Base-by-base conservation (phyloP, 2,113 vertebrate species). In the Amphilophus citrinellus region DNA sequence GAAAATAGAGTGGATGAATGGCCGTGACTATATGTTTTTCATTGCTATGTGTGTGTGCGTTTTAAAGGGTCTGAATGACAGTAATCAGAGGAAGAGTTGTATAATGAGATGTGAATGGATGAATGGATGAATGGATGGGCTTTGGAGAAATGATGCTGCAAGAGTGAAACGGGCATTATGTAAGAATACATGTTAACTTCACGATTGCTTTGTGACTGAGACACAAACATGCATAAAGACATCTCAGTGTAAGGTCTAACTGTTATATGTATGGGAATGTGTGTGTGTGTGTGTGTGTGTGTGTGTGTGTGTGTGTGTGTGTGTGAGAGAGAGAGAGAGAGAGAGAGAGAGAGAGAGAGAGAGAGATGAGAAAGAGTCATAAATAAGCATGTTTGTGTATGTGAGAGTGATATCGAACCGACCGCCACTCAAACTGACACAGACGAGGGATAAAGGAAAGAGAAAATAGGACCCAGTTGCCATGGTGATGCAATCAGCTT, bases 401-500 rank as follows among this genome's bases (percentile, higher is more conserved):
- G 44, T 27, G 62, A 59, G 57, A 11, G 24, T 10, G 30, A 39
- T 20, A 83, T 94, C 91, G 91, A 94, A 91, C 58, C 56, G 75
- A 62, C 84, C 56, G 86, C 88, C 94, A 89, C 84, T 93, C 92
- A 91, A 86, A 86, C 56, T 32, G 37, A 84, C 60, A 58, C 57
- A 80, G 84, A 86, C 62, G 22, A 77, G 84, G 84, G 85, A 84
- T 44, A 68, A 80, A 86, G 66, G 73, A 61, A 79, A 57, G 81
- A 61, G 88, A 91, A 91, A 90, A 86, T 78, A 80, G 79, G 87
- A 91, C 66, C 83, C 82, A 88, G 95, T 96, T 96, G 88, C 95
- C 94, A 95, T 94, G 94, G 92, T 57, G 68, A 96, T 88, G 84
- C 83, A 87, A 93, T 94, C 88, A 90, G 93, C 90, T 94, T 94